Evolutionary conservation across 2,888 invertebrate species (phyloP).

Genomic region (Homarus gammarus): DNA sequence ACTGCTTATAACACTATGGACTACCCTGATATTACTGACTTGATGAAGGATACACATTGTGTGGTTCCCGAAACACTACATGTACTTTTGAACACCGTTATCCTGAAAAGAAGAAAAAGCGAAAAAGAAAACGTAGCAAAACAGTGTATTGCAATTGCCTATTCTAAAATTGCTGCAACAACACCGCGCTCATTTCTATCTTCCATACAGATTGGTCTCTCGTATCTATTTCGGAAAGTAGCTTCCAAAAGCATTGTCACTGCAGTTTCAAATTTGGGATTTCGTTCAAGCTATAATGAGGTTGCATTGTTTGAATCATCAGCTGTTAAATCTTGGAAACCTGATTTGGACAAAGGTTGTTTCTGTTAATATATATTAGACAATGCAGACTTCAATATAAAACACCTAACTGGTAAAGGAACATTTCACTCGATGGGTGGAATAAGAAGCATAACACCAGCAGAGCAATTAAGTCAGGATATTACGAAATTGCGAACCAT

Average conservation of each 20-base stretch:
- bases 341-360: not conserved
- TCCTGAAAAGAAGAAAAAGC: not conserved
- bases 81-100: not conserved
- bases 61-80: not conserved
- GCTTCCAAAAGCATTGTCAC: not conserved
- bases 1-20: not conserved
- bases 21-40: no score
- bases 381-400: no score
- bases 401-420: no score
- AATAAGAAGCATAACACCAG: conserved; percentile 10
- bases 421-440: no score
- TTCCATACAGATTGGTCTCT: not conserved
- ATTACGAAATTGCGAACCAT: not conserved
- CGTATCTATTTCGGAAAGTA: not conserved
- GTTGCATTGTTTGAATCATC: no score
- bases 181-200: not conserved
- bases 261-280: conserved; percentile 14
- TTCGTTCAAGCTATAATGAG: conserved; percentile 14
- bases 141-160: not conserved
- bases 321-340: no score
- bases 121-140: not conserved
- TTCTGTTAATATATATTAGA: not conserved
- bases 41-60: no score
- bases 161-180: not conserved
- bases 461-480: conserved; percentile 27